A percentile compares a stretch with the other conserved stretches of the same genome.
These are phyloP conservation scores for Lithophane leautieri DNA, from an alignment of 2,888 invertebrate genomes.

Conservation along the genomic window DNA sequence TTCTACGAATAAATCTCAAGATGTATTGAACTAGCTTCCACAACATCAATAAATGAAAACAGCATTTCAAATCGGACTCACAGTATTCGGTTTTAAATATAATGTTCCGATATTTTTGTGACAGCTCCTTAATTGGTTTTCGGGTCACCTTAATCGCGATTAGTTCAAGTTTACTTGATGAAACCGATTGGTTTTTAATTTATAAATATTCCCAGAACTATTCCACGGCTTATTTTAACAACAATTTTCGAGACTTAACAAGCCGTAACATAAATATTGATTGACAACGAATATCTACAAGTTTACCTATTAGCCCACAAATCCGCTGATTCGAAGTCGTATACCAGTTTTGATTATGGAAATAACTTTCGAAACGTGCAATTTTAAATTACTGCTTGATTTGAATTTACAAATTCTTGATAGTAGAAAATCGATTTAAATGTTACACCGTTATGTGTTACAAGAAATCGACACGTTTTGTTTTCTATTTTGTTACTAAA, in stretches of 20 bases:
- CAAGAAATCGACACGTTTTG: conserved; percentile 40
- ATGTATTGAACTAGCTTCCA: neutral
- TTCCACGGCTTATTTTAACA: conserved; percentile 28
- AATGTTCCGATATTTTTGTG: conserved; percentile 26
- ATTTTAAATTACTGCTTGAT: conserved; percentile 51
- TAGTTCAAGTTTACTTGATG: conserved; percentile 55
- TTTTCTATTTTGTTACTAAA: conserved; percentile 44
- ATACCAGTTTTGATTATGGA: conserved; percentile 54
- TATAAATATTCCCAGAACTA: conserved; percentile 43
- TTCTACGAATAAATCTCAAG: conserved; percentile 10
- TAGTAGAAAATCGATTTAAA: conserved; percentile 48
- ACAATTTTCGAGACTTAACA: conserved; percentile 35
- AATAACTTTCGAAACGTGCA: conserved; percentile 62
- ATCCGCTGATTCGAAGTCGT: conserved; percentile 38
- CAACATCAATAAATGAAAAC: neutral
- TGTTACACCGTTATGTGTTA: conserved; percentile 44
- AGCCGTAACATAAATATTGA: conserved; percentile 51
- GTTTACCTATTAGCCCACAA: conserved; percentile 54
- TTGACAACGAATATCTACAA: conserved; percentile 35
- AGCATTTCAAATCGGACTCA: neutral
- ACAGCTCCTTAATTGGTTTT: conserved; percentile 24
- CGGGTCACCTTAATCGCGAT: conserved; percentile 53
- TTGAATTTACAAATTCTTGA: conserved; percentile 55
- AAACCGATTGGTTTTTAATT: conserved; percentile 47
- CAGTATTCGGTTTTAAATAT: conserved; percentile 2